Evolutionary conservation across 2,888 invertebrate species (phyloP).

Genomic region (Lochmaea crataegi): DNA sequence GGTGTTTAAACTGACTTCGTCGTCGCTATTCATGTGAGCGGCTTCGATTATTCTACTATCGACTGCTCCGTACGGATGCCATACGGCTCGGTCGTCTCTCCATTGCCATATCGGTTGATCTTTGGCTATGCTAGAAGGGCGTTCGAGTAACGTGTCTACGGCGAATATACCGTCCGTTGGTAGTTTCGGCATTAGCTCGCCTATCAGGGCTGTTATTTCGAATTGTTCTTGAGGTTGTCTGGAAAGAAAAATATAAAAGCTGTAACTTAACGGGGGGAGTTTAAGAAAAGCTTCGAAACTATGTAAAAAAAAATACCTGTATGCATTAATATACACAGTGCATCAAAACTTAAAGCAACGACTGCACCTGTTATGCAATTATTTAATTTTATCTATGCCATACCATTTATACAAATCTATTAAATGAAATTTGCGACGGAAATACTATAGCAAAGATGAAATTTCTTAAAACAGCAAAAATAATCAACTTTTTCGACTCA

Average conservation of each 20-base stretch:
- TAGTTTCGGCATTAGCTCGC: conserved; percentile 95
- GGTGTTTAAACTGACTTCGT: conserved; percentile 93
- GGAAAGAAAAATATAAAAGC: conserved; percentile 6
- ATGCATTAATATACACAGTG: conserved; percentile 55
- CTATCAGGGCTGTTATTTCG: conserved; percentile 96
- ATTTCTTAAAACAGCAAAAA: not conserved
- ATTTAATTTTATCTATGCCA: conserved; percentile 34
- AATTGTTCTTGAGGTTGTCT: conserved; percentile 90
- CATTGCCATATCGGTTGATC: conserved; percentile 96
- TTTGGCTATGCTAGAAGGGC: conserved; percentile 74
- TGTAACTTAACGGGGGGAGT: not conserved
- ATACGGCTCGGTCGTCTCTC: conserved; percentile 93
- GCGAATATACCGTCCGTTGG: conserved; percentile 96
- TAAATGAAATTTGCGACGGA: conserved; percentile 15
- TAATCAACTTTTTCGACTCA: conserved; percentile 33
- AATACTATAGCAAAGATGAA: not conserved
- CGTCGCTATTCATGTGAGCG: conserved; percentile 93
- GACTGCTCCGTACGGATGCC: conserved; percentile 92
- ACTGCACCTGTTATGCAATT: conserved; percentile 53
- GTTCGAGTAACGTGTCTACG: conserved; percentile 88
- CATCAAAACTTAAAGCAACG: conserved; percentile 49
- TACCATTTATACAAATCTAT: conserved; percentile 34
- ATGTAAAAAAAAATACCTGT: conserved; percentile 42
- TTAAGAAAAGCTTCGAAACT: not conserved
- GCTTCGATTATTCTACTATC: conserved; percentile 96